Evolutionary conservation across 2,113 vertebrate genomes (phyloP).

Genomic region (Pollimyrus isidori): DNA sequence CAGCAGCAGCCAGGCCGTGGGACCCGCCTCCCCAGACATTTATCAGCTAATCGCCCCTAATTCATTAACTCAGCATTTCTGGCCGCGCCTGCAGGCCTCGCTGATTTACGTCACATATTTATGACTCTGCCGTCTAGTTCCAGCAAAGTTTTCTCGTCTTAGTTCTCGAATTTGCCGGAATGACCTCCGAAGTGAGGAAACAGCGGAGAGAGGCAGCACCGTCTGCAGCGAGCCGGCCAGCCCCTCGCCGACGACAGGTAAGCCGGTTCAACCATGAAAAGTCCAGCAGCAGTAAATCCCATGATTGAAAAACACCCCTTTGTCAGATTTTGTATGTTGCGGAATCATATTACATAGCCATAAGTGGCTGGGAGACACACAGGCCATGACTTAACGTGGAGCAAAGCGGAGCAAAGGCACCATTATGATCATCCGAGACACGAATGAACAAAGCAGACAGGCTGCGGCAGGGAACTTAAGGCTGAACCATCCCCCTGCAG

Average conservation of each 20-base stretch:
- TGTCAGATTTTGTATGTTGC: background rate
- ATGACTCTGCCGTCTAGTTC: background rate
- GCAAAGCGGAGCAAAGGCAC: background rate
- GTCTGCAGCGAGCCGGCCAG: background rate
- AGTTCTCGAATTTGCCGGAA: background rate
- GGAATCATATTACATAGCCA: background rate
- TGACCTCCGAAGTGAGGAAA: background rate
- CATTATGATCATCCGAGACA: background rate
- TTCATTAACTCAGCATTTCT: constrained; percentile 5
- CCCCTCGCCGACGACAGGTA: background rate
- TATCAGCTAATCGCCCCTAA: background rate
- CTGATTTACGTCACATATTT: constrained; percentile 6
- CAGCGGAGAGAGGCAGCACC: background rate
- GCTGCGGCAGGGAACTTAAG: too few relatives aligned
- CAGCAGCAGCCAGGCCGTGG: background rate
- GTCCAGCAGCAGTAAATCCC: background rate
- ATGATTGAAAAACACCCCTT: background rate
- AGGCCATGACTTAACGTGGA: background rate
- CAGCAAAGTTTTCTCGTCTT: background rate
- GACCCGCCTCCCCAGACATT: too few relatives aligned
- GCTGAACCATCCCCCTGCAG: background rate
- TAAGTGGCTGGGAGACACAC: background rate
- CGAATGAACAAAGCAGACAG: background rate
- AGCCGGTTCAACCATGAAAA: background rate
- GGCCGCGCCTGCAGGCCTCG: background rate